These are phyloP conservation scores for Halcyon chelicuti DNA, from an alignment of 2,797 vertebrate species.

Conservation along the genomic window DNA sequence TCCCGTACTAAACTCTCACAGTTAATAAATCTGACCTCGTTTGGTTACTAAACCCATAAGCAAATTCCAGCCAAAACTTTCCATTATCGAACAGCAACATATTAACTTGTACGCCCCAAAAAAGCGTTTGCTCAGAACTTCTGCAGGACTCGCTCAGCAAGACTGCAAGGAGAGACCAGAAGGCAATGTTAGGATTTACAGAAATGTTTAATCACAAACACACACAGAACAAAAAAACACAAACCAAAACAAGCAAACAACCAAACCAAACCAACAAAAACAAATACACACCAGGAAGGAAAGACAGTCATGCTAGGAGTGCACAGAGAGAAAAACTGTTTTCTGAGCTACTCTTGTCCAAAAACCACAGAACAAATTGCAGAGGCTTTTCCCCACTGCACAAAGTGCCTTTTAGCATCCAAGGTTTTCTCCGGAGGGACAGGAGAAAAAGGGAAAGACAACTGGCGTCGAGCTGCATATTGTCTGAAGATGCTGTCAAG, in stretches of 20 bases:
- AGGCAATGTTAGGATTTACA: not conserved
- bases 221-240: not conserved
- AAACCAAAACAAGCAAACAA: not conserved
- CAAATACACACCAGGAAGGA: not conserved
- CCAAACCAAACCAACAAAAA: not conserved
- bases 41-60: not conserved
- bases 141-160: not conserved
- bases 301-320: not conserved
- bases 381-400: not conserved
- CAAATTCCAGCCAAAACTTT: not conserved
- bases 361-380: constrained; percentile 73
- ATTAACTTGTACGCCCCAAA: not conserved
- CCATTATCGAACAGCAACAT: not conserved
- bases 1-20: not conserved
- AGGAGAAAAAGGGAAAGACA: constrained; percentile 51
- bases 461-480: constrained; percentile 70
- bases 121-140: not conserved
- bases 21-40: not conserved
- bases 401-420: constrained; percentile 76
- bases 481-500: constrained; percentile 77
- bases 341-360: constrained; percentile 39
- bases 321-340: constrained; percentile 11
- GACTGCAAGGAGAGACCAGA: not conserved
- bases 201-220: not conserved
- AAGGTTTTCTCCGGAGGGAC: constrained; percentile 71